Evolutionary conservation across 1,140 invertebrate genomes (phyloP).

Genomic region (Eriocheir sinensis): DNA sequence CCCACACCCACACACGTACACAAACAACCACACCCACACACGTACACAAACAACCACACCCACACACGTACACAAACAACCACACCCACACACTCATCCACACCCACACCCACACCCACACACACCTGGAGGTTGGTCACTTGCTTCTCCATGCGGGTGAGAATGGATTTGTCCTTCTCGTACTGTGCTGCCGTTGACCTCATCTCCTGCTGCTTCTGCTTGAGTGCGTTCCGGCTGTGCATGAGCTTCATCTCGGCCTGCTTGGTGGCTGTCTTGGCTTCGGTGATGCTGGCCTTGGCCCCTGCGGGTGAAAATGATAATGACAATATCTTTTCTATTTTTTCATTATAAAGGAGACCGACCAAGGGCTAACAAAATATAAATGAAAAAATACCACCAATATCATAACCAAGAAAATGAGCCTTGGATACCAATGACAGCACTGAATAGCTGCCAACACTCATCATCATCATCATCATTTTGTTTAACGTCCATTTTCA

Average conservation of each 20-base stretch:
- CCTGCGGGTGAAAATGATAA: conserved; percentile 82
- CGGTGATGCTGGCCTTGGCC: conserved; percentile 88
- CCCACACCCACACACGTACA: too few relatives aligned
- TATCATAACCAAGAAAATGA: too few relatives aligned
- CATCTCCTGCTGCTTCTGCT: conserved; percentile 87
- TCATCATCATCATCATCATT: too few relatives aligned
- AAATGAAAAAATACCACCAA: too few relatives aligned
- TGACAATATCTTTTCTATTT: too few relatives aligned
- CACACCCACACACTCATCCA: background rate
- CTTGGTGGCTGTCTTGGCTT: conserved; percentile 91
- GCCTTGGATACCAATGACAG: too few relatives aligned
- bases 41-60: too few relatives aligned
- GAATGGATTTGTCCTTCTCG: conserved; percentile 85
- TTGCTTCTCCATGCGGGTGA: conserved; percentile 79
- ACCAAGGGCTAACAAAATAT: too few relatives aligned
- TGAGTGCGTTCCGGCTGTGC: conserved; percentile 87
- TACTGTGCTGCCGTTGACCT: conserved; percentile 88
- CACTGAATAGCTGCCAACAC: too few relatives aligned
- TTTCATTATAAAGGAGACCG: background rate
- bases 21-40: too few relatives aligned
- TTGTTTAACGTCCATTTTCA: too few relatives aligned
- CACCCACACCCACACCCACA: background rate
- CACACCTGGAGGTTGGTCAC: conserved; percentile 82
- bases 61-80: too few relatives aligned
- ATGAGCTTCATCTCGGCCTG: conserved; percentile 90